Base-by-base conservation (phyloP, 1,140 invertebrate species). In the Bombus fervidus region DNA sequence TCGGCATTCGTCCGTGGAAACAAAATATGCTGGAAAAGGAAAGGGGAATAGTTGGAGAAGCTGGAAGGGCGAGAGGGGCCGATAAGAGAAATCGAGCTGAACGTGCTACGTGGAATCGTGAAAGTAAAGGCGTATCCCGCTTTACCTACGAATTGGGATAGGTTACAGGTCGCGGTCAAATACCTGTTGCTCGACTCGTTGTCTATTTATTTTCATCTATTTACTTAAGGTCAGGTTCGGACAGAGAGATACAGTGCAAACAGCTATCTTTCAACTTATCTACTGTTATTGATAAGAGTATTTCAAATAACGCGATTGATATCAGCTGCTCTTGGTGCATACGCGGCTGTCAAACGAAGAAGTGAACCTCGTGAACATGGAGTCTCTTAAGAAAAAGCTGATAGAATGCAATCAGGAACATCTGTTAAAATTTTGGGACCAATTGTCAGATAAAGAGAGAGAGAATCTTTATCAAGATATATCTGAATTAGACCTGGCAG, bases 401-500 rank as follows among this genome's bases (percentile, higher is more conserved):
- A 37, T 77, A 18, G 84, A 88, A 15, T 91, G 91, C 57, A 43
- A 89, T 13, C 99, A 99, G 95, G 96, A 97, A 79, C 98, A 99
- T 94, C 95, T 99, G 83, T 93, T 99, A 13, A 96, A 97, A 90
- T 99, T 98, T 94, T 99, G 97, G 97, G 95, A 97, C 84, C 96
- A 97, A 85, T 92, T 99, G 4, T 95, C 94, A 37, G 95, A 97
- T 12, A 95, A 96, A 72, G 96, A 99, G 91, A 96, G 96, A 85
- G 91, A 96, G 59, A 91, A 95, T 41, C 94, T 98, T 62, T 90
- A 95, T 4, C 91, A 95, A 25, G 97, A 98, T 91, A 96, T 98
- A 47, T 89, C 93, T 6, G 96, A 97, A 88, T 93, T 97, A 83
- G 95, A 98, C 94, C 93, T 97, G 80, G 92, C 94, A 79, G 97